Conservation (phyloP, 2,888 invertebrate genomes). For the Meteorus cinctellus region DNA sequence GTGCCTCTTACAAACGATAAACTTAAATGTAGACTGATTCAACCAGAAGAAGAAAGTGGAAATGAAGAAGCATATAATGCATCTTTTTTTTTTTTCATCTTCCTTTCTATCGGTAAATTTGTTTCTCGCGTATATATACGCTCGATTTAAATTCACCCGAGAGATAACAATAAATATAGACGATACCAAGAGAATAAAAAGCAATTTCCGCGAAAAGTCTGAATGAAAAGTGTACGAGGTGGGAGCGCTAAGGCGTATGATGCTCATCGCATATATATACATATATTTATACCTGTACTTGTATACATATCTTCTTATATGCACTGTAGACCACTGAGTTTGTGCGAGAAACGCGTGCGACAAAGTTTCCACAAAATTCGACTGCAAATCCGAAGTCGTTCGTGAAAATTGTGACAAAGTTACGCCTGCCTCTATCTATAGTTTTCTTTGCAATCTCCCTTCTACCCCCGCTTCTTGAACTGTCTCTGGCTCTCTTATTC, state of each 20-base stretch:
- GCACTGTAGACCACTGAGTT: background rate
- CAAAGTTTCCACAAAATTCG: background rate
- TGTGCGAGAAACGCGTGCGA: background rate
- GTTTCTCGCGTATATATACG: background rate
- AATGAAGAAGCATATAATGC: background rate
- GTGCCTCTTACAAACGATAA: too few species aligned
- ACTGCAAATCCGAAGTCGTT: conserved; percentile 25
- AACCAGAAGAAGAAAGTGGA: too few species aligned
- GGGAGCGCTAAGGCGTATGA: background rate
- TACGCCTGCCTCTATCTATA: conserved; percentile 33
- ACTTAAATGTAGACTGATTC: too few species aligned
- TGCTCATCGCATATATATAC: conserved; percentile 4
- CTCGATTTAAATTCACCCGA: conserved; percentile 16
- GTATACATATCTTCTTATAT: conserved; percentile 3
- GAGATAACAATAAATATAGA: background rate
- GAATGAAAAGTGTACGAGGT: background rate
- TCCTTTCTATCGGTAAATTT: background rate
- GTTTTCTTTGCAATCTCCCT: conserved; percentile 18
- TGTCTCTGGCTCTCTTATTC: conserved; percentile 10
- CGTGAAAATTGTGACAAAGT: conserved; percentile 39
- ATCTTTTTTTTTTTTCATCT: background rate
- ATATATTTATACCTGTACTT: background rate
- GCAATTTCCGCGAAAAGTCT: conserved; percentile 7
- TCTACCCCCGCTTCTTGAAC: background rate
- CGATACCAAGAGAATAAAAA: background rate